These are phyloP conservation scores for Lathamus discolor DNA, from an alignment of 2,113 vertebrate genomes.

Conservation along the genomic window DNA sequence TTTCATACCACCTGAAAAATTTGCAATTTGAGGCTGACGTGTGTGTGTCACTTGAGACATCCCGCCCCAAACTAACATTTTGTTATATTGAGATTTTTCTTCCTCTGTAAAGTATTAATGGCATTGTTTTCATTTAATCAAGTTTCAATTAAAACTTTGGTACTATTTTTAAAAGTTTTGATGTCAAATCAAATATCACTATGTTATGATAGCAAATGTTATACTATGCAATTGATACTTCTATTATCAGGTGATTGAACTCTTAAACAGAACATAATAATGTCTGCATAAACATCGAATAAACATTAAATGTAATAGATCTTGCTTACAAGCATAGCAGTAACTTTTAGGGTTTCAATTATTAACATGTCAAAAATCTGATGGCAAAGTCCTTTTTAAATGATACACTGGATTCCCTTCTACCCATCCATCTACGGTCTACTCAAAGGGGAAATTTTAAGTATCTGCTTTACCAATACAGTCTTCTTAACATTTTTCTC, in stretches of 20 bases:
- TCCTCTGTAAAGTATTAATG: neutral
- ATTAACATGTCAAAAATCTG: neutral
- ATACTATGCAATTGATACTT: neutral
- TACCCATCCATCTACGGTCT: neutral
- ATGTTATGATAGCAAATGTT: neutral
- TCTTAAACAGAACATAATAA: neutral
- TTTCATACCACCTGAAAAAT: neutral
- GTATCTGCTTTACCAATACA: neutral
- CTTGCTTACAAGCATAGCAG: neutral
- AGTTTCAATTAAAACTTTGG: neutral
- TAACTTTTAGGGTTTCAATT: neutral
- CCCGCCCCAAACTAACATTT: neutral
- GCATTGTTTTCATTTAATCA: neutral
- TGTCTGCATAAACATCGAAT: neutral
- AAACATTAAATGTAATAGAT: neutral
- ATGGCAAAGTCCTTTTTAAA: neutral
- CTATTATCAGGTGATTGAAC: neutral
- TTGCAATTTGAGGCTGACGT: neutral
- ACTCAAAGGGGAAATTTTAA: neutral
- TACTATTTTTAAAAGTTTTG: neutral
- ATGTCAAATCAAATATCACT: neutral
- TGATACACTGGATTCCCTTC: accelerated
- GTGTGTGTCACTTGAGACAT: neutral
- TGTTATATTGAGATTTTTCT: neutral
- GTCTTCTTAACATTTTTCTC: neutral